Percentiles rank a stretch among this genome's conserved stretches.
Conservation (phyloP, 2,888 invertebrate genomes). For the Tipula vernalis region DNA sequence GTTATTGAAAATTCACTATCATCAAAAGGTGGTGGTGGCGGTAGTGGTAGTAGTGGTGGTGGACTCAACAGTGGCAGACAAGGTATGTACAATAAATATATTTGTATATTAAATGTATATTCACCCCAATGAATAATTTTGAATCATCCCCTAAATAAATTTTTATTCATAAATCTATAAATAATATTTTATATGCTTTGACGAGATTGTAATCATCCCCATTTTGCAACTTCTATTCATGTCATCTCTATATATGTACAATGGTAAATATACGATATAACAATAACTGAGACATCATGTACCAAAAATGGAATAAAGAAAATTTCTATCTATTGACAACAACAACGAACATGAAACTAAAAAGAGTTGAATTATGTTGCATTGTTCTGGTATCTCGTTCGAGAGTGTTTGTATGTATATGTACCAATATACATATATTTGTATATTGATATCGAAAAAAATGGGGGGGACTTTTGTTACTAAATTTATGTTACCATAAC, state of each 20-base stretch:
- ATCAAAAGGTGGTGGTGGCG: not conserved
- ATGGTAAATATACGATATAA: not conserved
- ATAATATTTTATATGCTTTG: not conserved
- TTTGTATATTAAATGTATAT: not conserved
- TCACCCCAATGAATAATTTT: not conserved
- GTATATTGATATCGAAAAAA: not conserved
- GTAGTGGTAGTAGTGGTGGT: not conserved
- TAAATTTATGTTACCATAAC: not conserved
- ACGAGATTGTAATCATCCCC: not conserved
- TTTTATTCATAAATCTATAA: not conserved
- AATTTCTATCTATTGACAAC: not conserved
- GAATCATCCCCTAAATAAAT: not conserved
- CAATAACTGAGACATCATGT: not conserved
- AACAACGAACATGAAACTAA: not conserved
- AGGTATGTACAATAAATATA: not conserved
- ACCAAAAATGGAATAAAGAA: not conserved
- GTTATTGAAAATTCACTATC: not conserved
- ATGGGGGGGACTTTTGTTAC: not conserved
- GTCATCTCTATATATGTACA: not conserved
- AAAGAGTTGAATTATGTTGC: not conserved
- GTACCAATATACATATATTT: not conserved
- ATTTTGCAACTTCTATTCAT: not conserved
- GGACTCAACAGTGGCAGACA: constrained; percentile 1
- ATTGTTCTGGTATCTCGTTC: not conserved
- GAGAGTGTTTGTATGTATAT: not conserved